These are phyloP conservation scores for Drosophila lowei DNA, from an alignment of 1,140 invertebrate species.

Conservation along the genomic window DNA sequence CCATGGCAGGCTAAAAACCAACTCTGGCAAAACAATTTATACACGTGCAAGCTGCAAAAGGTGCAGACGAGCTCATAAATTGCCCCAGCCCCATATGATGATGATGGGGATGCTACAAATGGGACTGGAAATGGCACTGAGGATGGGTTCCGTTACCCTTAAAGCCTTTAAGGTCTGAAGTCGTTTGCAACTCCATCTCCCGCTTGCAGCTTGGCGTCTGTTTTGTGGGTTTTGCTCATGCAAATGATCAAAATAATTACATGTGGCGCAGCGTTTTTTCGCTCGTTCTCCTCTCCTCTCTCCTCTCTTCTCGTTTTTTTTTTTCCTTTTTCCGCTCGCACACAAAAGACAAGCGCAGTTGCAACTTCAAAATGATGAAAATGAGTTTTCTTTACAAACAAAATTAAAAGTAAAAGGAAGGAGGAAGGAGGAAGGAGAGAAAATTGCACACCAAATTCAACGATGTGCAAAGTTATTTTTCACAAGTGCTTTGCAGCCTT, in stretches of 20 bases:
- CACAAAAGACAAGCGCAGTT: constrained; percentile 74
- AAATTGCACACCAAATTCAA: constrained; percentile 80
- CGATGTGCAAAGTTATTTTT: constrained; percentile 82
- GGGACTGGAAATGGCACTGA: too few relatives aligned
- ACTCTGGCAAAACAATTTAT: constrained; percentile 56
- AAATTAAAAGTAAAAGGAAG: constrained; percentile 72
- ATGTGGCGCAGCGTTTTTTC: constrained; percentile 66
- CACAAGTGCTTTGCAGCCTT: constrained; percentile 76
- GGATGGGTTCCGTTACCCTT: not conserved
- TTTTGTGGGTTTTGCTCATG: constrained; percentile 50
- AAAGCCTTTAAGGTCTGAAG: constrained; percentile 39
- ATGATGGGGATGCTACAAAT: not conserved
- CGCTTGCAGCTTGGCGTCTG: constrained; percentile 25
- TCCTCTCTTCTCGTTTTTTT: constrained; percentile 5
- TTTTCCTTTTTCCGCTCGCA: constrained; percentile 37
- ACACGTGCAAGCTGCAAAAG: constrained; percentile 60
- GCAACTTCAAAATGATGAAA: constrained; percentile 81
- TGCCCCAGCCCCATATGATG: constrained; percentile 21
- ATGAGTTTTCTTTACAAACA: constrained; percentile 82
- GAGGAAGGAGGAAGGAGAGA: constrained; percentile 24
- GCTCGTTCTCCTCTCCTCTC: constrained; percentile 15
- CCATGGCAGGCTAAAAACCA: constrained; percentile 44
- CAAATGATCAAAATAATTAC: constrained; percentile 82
- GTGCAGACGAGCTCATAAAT: constrained; percentile 62
- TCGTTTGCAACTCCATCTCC: too few relatives aligned